Base-by-base conservation (phyloP, 2,888 invertebrate genomes). In the Thumatha senex region DNA sequence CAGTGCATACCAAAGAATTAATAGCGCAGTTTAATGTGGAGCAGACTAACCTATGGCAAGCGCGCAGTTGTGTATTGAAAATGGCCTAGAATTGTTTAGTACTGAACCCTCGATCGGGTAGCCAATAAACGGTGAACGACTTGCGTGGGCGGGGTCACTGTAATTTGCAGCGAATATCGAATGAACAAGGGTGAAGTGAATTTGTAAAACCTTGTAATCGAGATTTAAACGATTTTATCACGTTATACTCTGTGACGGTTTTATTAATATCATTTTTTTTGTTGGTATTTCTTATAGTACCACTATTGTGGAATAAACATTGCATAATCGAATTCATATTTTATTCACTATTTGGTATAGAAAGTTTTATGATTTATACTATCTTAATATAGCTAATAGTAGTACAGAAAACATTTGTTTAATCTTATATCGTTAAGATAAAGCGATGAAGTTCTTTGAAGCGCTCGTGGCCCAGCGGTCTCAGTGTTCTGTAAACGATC, bases 41-140 rank as follows among this genome's bases (percentile, higher is more conserved):
- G 43, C 49, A 48, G 39, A 49, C 39, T 52, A 61, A 46, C 63
- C 63, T 62, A 62, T 61, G 48, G 67, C 40, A 30, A 44, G 46
- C 50, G 52, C 54, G 61, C 48, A 31, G 58, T 48, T 48, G 52
- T 47, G 46, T 47, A 53, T 46, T 55, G 63, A 65, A 62, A 67
- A 56, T 61, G 59, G 59, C 56, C 63, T 54, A 58, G 53, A 56
- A 58, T 54, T 56, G 63, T 60, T 57, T 57, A 54, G 52, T 78
- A 74, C 78, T 67, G 80, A 79, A 76, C 78, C 79, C 68, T 68
- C 61, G 33, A 46, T 34, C 58, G 58, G 55, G 61, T 63, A 71
- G 70, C 80, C 82, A 82, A 82, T 84, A 76, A 78, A 74, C 70
- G 67, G 72, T 75, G 74, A 79, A 78, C 67, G 76, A 66, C 67